These are phyloP conservation scores for Ailuropoda melanoleuca DNA, from an alignment of 2,113 vertebrate species.

Conservation along the genomic window DNA sequence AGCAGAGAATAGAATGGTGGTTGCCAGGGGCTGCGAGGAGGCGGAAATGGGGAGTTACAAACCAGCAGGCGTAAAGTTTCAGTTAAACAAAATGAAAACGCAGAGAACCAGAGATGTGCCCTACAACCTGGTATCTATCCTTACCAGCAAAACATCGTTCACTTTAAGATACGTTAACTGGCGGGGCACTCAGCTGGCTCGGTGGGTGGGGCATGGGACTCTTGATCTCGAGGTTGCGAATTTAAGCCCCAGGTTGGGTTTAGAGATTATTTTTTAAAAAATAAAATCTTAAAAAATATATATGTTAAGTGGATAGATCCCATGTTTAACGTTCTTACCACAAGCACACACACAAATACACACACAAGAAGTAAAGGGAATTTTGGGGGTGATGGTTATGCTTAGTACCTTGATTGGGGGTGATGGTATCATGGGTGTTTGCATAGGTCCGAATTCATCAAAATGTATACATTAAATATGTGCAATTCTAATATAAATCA, in stretches of 20 bases:
- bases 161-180: background rate
- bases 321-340: background rate
- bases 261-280: background rate
- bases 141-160: background rate
- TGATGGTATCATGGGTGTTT: background rate
- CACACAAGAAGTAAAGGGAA: background rate
- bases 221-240: background rate
- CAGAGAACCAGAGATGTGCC: background rate
- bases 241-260: background rate
- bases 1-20: background rate
- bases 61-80: background rate
- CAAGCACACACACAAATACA: background rate
- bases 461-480: background rate
- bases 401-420: background rate
- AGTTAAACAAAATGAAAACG: background rate
- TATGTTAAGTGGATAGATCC: background rate
- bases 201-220: rapidly evolving
- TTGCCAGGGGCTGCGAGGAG: background rate
- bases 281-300: background rate
- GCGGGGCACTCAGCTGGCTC: background rate
- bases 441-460: background rate
- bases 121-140: background rate
- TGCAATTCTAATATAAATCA: background rate
- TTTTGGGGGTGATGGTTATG: background rate
- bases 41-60: background rate